Conservation (phyloP, 92 coral and sea anemone genomes). For the Bergia sp. region DNA sequence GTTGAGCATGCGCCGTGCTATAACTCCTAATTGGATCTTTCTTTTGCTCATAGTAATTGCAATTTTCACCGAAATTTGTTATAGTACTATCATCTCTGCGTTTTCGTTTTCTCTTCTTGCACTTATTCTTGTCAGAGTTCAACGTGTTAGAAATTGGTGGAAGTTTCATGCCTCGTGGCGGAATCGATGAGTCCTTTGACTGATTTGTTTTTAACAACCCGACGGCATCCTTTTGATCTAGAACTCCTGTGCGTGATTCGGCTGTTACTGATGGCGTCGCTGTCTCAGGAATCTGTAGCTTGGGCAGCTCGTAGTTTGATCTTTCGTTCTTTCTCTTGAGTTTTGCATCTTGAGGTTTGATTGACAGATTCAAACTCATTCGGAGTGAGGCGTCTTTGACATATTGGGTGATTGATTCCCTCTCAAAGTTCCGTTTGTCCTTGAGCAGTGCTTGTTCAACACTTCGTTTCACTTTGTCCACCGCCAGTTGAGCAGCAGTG, state of each 20-base stretch:
- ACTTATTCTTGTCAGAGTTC: neutral
- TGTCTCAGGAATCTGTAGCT: slow-evolving; percentile 44
- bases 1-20: slow-evolving; percentile 14
- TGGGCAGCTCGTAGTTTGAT: slow-evolving; percentile 50
- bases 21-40: neutral
- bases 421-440: slow-evolving; percentile 51
- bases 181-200: neutral
- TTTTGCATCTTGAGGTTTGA: slow-evolving; percentile 52
- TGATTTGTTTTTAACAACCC: neutral
- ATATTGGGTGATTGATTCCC: slow-evolving; percentile 56
- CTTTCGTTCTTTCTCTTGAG: slow-evolving; percentile 35
- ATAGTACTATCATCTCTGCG: neutral
- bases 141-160: slow-evolving; percentile 15
- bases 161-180: slow-evolving; percentile 1
- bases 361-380: slow-evolving; percentile 68
- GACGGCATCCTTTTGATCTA: slow-evolving; percentile 30
- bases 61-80: neutral
- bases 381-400: slow-evolving; percentile 65
- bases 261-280: slow-evolving; percentile 3
- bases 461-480: slow-evolving; percentile 64
- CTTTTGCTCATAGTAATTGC: neutral
- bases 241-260: slow-evolving; percentile 26
- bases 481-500: slow-evolving; percentile 52
- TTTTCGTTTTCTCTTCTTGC: slow-evolving; percentile 15
- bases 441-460: slow-evolving; percentile 67